Evolutionary conservation across 2,888 invertebrate genomes (phyloP).

Genomic region (Zaprionus obscuricornis): DNA sequence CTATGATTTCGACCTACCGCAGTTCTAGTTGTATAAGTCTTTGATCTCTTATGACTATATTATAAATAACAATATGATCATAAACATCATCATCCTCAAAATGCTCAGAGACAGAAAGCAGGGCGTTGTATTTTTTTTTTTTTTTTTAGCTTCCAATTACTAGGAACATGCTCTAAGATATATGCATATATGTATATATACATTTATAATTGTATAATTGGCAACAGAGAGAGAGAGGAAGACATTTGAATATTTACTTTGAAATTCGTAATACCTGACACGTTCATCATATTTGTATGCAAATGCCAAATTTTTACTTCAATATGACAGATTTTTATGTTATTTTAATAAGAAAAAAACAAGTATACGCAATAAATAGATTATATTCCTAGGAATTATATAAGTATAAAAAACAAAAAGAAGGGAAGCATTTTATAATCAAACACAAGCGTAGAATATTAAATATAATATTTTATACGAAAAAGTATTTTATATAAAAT

Average conservation of each 20-base stretch:
- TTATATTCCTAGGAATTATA: too few species aligned
- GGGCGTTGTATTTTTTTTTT: too few species aligned
- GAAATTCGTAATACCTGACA: constrained; percentile 39
- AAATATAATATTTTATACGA: too few species aligned
- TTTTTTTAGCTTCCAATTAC: too few species aligned
- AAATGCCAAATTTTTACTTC: constrained; percentile 50
- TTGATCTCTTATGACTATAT: constrained; percentile 64
- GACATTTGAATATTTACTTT: constrained; percentile 45
- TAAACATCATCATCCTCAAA: constrained; percentile 64
- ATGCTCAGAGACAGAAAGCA: constrained; percentile 18
- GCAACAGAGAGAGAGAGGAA: too few species aligned
- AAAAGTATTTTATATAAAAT: too few species aligned
- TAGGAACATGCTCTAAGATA: background rate
- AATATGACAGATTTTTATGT: constrained; percentile 45
- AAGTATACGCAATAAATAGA: too few species aligned
- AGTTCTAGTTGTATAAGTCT: constrained; percentile 45
- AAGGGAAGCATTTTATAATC: too few species aligned
- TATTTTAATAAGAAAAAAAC: too few species aligned
- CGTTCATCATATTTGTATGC: constrained; percentile 30
- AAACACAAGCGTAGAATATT: too few species aligned
- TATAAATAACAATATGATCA: constrained; percentile 61
- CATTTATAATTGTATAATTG: background rate
- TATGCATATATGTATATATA: background rate
- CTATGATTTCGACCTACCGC: constrained; percentile 58
- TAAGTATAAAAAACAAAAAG: too few species aligned